Conservation (phyloP, 2,888 invertebrate genomes). For the Cistogaster globosa region DNA sequence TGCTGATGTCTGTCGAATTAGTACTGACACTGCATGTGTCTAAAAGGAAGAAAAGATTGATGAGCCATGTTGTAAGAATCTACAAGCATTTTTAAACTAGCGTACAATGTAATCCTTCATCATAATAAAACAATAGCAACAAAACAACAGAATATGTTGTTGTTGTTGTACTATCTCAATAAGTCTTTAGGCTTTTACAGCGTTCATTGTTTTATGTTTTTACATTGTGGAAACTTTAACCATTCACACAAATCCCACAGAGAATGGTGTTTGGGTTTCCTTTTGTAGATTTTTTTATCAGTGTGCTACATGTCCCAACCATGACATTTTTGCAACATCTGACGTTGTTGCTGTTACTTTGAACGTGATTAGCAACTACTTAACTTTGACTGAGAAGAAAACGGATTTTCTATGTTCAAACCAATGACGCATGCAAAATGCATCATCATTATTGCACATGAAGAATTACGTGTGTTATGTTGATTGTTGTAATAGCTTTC, state of each 20-base stretch:
- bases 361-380: slow-evolving; percentile 62
- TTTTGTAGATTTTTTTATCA: not conserved
- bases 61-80: slow-evolving; percentile 47
- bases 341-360: slow-evolving; percentile 26
- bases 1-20: slow-evolving; percentile 25
- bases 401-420: slow-evolving; percentile 42
- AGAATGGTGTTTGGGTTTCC: slow-evolving; percentile 37
- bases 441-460: slow-evolving; percentile 42
- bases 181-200: slow-evolving; percentile 51
- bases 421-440: slow-evolving; percentile 61
- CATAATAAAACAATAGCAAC: slow-evolving; percentile 44
- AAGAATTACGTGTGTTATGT: not conserved
- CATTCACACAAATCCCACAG: slow-evolving; percentile 32
- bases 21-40: slow-evolving; percentile 59
- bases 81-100: slow-evolving; percentile 43
- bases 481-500: not conserved
- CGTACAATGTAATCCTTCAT: slow-evolving; percentile 43
- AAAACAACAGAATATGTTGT: slow-evolving; percentile 6
- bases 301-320: not conserved
- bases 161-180: slow-evolving; percentile 15
- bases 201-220: slow-evolving; percentile 28
- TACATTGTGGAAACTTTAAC: slow-evolving; percentile 23
- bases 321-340: slow-evolving; percentile 28
- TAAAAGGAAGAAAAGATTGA: slow-evolving; percentile 57
- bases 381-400: slow-evolving; percentile 51